Evolutionary conservation across 2,888 invertebrate genomes (phyloP).

Genomic region (Tethea ocularis): DNA sequence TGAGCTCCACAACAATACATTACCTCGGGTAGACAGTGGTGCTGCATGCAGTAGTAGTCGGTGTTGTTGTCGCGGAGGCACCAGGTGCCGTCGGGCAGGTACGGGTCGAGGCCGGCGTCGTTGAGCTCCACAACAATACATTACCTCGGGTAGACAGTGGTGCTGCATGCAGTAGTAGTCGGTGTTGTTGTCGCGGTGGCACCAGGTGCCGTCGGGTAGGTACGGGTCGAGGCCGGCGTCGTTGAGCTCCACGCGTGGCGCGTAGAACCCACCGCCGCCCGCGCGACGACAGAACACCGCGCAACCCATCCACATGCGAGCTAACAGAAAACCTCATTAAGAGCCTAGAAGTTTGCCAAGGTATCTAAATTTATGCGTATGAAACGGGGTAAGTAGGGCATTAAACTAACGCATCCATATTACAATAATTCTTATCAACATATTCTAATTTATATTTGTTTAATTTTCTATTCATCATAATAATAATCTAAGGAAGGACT

Average conservation of each 20-base stretch:
- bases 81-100: slow-evolving; percentile 85
- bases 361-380: not conserved
- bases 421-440: too few relatives aligned
- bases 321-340: slow-evolving; percentile 47
- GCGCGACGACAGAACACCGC: slow-evolving; percentile 89
- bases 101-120: too few relatives aligned
- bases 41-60: slow-evolving; percentile 89
- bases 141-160: slow-evolving; percentile 89
- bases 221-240: slow-evolving; percentile 88
- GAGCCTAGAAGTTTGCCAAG: too few relatives aligned
- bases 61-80: slow-evolving; percentile 86
- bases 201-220: slow-evolving; percentile 93
- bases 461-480: too few relatives aligned
- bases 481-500: too few relatives aligned
- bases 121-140: slow-evolving; percentile 8
- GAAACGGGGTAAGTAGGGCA: not conserved
- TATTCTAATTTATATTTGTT: too few relatives aligned
- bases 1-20: slow-evolving; percentile 11
- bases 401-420: too few relatives aligned
- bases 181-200: slow-evolving; percentile 85
- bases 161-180: slow-evolving; percentile 90
- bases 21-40: slow-evolving; percentile 90
- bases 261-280: slow-evolving; percentile 87
- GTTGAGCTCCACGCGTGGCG: slow-evolving; percentile 89
- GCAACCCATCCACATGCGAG: slow-evolving; percentile 90